Evolutionary conservation across 92 coral and sea anemone species (phyloP).

Genomic region (Zoanthus sociatus): DNA sequence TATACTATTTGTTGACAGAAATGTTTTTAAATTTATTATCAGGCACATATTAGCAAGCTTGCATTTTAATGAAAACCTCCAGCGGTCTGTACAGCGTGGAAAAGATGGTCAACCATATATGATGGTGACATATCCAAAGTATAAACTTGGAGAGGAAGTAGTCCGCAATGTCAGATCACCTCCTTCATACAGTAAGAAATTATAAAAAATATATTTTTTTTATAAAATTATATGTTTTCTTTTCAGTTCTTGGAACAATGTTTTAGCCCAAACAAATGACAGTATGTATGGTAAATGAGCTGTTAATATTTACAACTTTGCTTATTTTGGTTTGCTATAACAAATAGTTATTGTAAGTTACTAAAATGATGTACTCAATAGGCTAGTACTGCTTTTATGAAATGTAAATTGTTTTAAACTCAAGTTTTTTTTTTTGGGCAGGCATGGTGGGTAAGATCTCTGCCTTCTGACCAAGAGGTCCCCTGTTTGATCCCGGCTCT

Average conservation of each 20-base stretch:
- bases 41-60: conserved; percentile 15
- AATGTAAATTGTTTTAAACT: background rate
- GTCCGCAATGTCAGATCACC: conserved; percentile 2
- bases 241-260: background rate
- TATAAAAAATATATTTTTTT: background rate
- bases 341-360: background rate
- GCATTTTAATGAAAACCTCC: conserved; percentile 1
- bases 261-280: background rate
- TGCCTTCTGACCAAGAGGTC: too few relatives aligned
- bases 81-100: background rate
- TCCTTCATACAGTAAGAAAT: background rate
- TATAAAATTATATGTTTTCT: background rate
- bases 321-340: too few relatives aligned
- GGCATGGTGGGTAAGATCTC: too few relatives aligned
- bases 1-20: background rate
- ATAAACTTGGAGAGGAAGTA: conserved; percentile 22
- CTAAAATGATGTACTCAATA: too few relatives aligned
- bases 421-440: background rate
- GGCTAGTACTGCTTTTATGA: background rate
- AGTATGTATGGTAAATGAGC: background rate
- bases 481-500: too few relatives aligned
- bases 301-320: too few relatives aligned
- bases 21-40: background rate
- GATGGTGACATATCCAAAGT: background rate
- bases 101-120: background rate